A percentile compares a stretch with the other conserved stretches of the same genome.
These are phyloP conservation scores for Tapirus terrestris DNA, from an alignment of 2,113 vertebrate genomes.

Conservation along the genomic window DNA sequence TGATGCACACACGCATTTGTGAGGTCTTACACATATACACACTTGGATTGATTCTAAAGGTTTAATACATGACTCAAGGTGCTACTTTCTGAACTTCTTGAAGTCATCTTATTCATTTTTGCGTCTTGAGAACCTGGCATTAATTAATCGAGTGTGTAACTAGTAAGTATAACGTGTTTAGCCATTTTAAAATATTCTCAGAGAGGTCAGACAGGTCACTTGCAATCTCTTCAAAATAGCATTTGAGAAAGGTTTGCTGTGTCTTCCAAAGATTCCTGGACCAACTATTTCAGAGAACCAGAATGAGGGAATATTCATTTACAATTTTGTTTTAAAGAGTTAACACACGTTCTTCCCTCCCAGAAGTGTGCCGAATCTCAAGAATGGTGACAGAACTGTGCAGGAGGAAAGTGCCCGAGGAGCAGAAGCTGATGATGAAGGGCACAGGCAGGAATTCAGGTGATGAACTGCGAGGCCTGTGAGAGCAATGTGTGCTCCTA, in stretches of 20 bases:
- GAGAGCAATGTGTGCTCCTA: accelerated
- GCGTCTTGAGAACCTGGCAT: neutral
- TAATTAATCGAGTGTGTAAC: neutral
- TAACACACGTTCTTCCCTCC: neutral
- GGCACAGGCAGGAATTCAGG: accelerated
- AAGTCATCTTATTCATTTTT: neutral
- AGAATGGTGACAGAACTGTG: neutral
- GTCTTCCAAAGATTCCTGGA: neutral
- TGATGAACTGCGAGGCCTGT: neutral
- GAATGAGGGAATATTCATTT: neutral
- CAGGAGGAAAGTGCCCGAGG: accelerated
- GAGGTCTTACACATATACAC: accelerated
- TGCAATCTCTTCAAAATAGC: neutral
- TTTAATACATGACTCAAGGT: neutral
- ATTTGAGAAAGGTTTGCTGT: neutral
- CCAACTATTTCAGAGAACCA: neutral
- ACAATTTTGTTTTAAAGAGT: neutral
- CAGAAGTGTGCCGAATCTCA: neutral
- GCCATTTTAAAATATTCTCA: neutral
- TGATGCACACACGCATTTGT: accelerated
- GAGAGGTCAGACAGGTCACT: neutral
- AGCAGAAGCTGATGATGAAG: neutral
- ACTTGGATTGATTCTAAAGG: neutral
- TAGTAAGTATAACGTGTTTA: neutral
- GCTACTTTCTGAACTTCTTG: neutral